Percentiles rank a stretch among this genome's conserved stretches.
Conservation (phyloP, 2,113 vertebrate genomes). For the Rhabdornis inornatus region DNA sequence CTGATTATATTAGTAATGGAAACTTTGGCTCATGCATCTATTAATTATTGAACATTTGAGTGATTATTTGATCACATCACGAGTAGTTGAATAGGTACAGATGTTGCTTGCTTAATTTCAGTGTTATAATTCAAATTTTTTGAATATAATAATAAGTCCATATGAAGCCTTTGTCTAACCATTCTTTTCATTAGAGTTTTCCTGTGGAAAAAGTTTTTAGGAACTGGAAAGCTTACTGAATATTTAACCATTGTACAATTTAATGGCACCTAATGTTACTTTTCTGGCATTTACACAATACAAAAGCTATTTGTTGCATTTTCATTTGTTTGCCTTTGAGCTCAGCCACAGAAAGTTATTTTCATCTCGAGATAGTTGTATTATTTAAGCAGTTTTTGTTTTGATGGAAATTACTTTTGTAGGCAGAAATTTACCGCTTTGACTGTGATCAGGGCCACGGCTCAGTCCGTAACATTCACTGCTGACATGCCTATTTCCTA, state of each 20-base stretch:
- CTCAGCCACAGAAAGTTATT: slow-evolving; percentile 22
- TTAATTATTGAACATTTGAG: not conserved
- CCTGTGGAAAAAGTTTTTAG: not conserved
- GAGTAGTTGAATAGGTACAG: not conserved
- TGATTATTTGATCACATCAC: not conserved
- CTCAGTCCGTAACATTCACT: slow-evolving; percentile 63
- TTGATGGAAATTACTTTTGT: slow-evolving; percentile 70
- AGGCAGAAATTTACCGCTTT: slow-evolving; percentile 65
- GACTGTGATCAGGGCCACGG: slow-evolving; percentile 58
- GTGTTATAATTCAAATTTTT: not conserved
- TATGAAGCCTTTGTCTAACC: not conserved
- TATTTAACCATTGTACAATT: not conserved
- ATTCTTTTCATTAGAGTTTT: not conserved
- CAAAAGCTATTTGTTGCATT: not conserved
- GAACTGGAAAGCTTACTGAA: not conserved
- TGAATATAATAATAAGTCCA: not conserved
- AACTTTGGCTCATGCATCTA: not conserved
- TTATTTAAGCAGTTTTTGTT: slow-evolving; percentile 68
- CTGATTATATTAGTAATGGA: not conserved
- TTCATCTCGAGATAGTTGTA: slow-evolving; percentile 40
- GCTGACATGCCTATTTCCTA: slow-evolving; percentile 73
- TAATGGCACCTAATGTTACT: not conserved
- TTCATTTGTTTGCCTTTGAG: slow-evolving; percentile 43
- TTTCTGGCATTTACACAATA: not conserved
- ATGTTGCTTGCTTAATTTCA: not conserved